A percentile compares a stretch with the other conserved stretches of the same genome.
Conservation (phyloP, 2,888 invertebrate genomes). For the Platypus cylindrus region DNA sequence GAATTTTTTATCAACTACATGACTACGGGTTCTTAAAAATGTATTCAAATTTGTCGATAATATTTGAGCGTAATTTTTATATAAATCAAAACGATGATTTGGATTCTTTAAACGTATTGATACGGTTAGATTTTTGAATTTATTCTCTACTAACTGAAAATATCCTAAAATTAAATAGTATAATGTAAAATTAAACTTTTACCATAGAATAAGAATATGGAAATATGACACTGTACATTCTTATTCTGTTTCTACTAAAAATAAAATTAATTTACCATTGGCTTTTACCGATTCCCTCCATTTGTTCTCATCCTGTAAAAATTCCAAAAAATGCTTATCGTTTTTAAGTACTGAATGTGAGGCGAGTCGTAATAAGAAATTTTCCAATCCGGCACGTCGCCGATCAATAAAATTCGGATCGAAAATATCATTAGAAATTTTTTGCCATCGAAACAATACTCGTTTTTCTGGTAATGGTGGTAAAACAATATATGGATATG, state of each 20-base stretch:
- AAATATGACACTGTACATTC: too few relatives aligned
- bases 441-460: slow-evolving; percentile 65
- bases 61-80: slow-evolving; percentile 63
- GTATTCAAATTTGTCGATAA: slow-evolving; percentile 50
- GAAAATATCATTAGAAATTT: slow-evolving; percentile 62
- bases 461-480: slow-evolving; percentile 74
- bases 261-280: slow-evolving; percentile 39
- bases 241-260: neutral
- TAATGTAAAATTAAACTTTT: neutral
- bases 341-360: slow-evolving; percentile 61
- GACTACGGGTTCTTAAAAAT: slow-evolving; percentile 47
- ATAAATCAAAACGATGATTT: slow-evolving; percentile 58
- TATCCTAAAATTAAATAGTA: slow-evolving; percentile 46
- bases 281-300: slow-evolving; percentile 69
- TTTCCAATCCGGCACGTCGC: slow-evolving; percentile 69
- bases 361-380: slow-evolving; percentile 62
- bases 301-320: slow-evolving; percentile 64
- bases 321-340: slow-evolving; percentile 64
- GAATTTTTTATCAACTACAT: slow-evolving; percentile 63
- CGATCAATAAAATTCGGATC: slow-evolving; percentile 77
- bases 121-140: slow-evolving; percentile 61
- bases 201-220: too few relatives aligned
- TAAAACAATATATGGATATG: slow-evolving; percentile 67
- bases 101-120: slow-evolving; percentile 61
- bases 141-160: slow-evolving; percentile 63